These are phyloP conservation scores for Operophtera brumata DNA, from an alignment of 2,888 invertebrate genomes.

Conservation along the genomic window DNA sequence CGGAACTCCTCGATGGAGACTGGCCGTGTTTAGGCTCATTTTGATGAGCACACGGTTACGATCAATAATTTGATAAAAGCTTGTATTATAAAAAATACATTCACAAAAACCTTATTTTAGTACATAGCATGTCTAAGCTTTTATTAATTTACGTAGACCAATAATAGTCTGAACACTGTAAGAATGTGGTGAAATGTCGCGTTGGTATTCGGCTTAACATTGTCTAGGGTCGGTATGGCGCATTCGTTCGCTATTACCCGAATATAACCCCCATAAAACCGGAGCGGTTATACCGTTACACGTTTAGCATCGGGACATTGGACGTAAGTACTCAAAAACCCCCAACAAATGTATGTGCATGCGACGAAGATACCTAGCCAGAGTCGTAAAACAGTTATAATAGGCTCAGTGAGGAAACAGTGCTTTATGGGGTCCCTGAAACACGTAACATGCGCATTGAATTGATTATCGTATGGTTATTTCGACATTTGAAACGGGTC, in stretches of 20 bases:
- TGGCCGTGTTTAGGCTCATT: too few relatives aligned
- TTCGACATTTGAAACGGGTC: conserved; percentile 61
- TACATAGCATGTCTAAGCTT: background rate
- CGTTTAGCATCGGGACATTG: conserved; percentile 60
- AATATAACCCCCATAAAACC: conserved; percentile 61
- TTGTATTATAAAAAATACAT: too few relatives aligned
- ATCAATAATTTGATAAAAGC: too few relatives aligned
- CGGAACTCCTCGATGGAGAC: too few relatives aligned
- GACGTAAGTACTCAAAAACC: conserved; percentile 49
- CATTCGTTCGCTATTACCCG: conserved; percentile 56
- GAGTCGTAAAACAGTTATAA: conserved; percentile 71
- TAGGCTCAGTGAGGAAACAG: conserved; percentile 72
- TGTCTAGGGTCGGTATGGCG: conserved; percentile 44
- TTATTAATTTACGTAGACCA: background rate
- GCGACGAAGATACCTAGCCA: conserved; percentile 58
- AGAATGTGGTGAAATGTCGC: conserved; percentile 30
- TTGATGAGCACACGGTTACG: too few relatives aligned
- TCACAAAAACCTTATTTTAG: too few relatives aligned
- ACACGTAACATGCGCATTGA: conserved; percentile 68
- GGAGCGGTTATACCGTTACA: conserved; percentile 61
- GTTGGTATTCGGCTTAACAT: conserved; percentile 44
- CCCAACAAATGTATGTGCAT: conserved; percentile 54
- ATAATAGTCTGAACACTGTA: background rate
- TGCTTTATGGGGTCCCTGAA: conserved; percentile 68
- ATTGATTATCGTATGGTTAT: conserved; percentile 71